Base-by-base conservation (phyloP, 2,113 vertebrate genomes). In the Sander lucioperca region DNA sequence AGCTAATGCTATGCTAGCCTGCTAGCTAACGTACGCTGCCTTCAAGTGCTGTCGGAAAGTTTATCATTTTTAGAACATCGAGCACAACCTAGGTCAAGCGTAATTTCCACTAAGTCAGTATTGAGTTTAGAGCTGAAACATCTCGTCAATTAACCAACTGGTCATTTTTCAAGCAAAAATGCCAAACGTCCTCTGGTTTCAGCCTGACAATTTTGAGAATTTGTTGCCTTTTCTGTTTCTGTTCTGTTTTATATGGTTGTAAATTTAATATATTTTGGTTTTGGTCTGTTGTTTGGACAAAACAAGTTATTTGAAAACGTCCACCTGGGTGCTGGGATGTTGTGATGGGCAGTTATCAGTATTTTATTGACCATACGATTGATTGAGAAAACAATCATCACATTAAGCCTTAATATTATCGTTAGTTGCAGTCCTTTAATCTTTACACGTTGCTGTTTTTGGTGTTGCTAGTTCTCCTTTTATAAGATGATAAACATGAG, bases 1-100 rank as follows among this genome's bases (percentile, higher is more conserved):
- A 72, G 43, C 72, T 6, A 6, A 69, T 36, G 87, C 77, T 85
- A 79, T 64, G 43, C 39, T 76, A 78, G 6, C 72, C 1, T 25
- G 48, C 8, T 54, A 21, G 76, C 81, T 65, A 47, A 33, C 18
- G 45, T 53, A 15, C 27, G 88, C 4, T 81, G 82, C 86, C 6
- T 91, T 90, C 80, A 81, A 0, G 82, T 30, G 54, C n/a, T 0
- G 62, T 63, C 48, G 58, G 66, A 81, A 69, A 74, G 23, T 67
- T 19, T 8, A 51, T 6, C 3, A 16, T 13, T 86, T 71, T 0
- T 67, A 14, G 19, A 51, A 67, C 65, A 9, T 3, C 48, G 39
- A 6, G 16, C 10, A 7, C 5, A 19, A 36, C 1, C n/a, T 0
- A 16, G 6, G 23, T 65, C 25, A 23, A 64, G 14, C 7, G 47